Evolutionary conservation across 2,888 invertebrate genomes (phyloP).

Genomic region (Seira ritae): DNA sequence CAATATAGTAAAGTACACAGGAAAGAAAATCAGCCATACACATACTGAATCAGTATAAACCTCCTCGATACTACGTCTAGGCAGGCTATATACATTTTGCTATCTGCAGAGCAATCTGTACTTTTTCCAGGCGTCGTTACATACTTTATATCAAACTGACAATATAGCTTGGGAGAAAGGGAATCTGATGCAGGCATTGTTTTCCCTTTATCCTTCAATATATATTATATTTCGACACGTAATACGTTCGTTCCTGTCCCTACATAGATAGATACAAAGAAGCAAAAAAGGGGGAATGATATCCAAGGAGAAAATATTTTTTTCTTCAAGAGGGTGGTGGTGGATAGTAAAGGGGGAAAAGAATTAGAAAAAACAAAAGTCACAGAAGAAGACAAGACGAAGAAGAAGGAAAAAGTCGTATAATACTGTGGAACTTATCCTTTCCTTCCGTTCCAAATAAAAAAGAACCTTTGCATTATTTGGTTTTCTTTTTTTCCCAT

Average conservation of each 20-base stretch:
- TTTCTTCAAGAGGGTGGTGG: neutral
- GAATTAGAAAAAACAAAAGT: conserved; percentile 2
- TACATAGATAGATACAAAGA: neutral
- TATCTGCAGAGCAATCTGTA: neutral
- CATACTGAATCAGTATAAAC: neutral
- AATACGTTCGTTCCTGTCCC: no score
- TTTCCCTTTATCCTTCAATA: neutral
- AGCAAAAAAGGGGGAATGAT: conserved; percentile 23
- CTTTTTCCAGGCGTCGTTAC: neutral
- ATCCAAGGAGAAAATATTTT: conserved; percentile 4
- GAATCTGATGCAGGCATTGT: neutral
- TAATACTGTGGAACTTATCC: conserved; percentile 57
- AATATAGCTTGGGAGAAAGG: neutral
- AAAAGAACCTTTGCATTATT: conserved; percentile 49
- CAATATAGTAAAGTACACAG: neutral
- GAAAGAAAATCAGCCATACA: neutral
- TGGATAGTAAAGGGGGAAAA: conserved; percentile 14
- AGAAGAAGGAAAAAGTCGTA: conserved; percentile 5
- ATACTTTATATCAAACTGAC: neutral
- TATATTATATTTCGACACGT: conserved; percentile 56
- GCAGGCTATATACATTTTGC: neutral
- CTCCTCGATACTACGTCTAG: neutral
- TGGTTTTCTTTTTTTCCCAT: conserved; percentile 49
- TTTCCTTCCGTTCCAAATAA: conserved; percentile 62
- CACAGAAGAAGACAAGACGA: conserved; percentile 23